Base-by-base conservation (phyloP, 2,797 vertebrate species). In the Oreortyx pictus region DNA sequence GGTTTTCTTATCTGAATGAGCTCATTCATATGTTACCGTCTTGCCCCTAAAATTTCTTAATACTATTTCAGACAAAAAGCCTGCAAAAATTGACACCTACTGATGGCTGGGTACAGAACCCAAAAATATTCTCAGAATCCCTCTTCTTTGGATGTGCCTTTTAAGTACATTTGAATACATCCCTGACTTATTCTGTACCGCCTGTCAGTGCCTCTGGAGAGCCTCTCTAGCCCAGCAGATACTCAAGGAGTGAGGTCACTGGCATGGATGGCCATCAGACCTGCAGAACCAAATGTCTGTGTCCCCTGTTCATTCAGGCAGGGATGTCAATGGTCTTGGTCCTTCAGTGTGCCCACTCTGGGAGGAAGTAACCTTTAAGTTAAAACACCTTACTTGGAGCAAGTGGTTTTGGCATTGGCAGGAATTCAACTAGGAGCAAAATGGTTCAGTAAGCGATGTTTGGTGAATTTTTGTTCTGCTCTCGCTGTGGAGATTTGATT, bases 191-290 rank as follows among this genome's bases (percentile, higher is more conserved):
- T 18, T 71, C 18, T 6, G 35, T n/a, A 65, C 8, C 12, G 29
- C 39, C 29, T 52, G 46, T 7, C 37, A 41, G 37, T n/a, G 39
- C 31, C 24, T 20, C 7, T 8, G 39, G 20, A 24, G 14, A n/a
- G 2, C 15, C 33, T 62, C 29, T 66, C 35, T 39, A 80, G 29
- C 7, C 14, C 39, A 64, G 61, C 29, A 43, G 61, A 39, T 39
- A 64, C 27, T 43, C 39, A 31, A 29, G 29, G 16, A 47, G 4
- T 9, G 31, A 64, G 68, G n/a, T 17, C 2, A 5, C 47, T 14
- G 52, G 31, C 37, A 14, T 0, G 2, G 33, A 46, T 2, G 6
- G 23, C 27, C 0, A 0, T 24, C 0, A 0, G 39, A 52, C 29
- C 49, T 2, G 1, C 1, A 3, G 11, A 64, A 19, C 23, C 47